These are phyloP conservation scores for Liasis olivaceus DNA, from an alignment of 2,797 vertebrate genomes.

Conservation along the genomic window DNA sequence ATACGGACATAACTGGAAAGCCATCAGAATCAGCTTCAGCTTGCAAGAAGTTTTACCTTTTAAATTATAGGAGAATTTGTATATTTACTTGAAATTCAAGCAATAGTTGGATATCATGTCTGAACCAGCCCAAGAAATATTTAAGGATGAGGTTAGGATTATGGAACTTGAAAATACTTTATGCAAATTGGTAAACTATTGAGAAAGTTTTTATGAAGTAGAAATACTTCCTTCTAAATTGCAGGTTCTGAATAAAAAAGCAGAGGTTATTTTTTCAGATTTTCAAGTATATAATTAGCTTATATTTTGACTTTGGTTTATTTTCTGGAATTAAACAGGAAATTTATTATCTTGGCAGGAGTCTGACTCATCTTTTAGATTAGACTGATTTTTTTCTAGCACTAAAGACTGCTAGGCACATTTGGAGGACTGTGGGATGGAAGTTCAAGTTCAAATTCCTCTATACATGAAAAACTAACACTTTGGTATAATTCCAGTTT, in stretches of 20 bases:
- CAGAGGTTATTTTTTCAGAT: background rate
- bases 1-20: background rate
- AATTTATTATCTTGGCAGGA: background rate
- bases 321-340: background rate
- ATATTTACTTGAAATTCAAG: background rate
- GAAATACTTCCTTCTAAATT: background rate
- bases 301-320: background rate
- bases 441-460: background rate
- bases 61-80: background rate
- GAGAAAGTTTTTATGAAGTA: background rate
- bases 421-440: background rate
- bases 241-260: background rate
- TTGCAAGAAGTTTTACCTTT: background rate
- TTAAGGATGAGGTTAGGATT: background rate
- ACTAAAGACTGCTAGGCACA: background rate
- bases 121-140: background rate
- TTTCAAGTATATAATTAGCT: background rate
- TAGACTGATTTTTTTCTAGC: background rate
- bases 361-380: background rate
- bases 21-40: background rate
- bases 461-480: background rate
- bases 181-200: background rate
- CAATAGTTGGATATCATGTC: background rate
- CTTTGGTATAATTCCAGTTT: background rate
- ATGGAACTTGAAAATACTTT: background rate